Conservation (phyloP, 1,140 invertebrate genomes). For the Glomeris maerens region DNA sequence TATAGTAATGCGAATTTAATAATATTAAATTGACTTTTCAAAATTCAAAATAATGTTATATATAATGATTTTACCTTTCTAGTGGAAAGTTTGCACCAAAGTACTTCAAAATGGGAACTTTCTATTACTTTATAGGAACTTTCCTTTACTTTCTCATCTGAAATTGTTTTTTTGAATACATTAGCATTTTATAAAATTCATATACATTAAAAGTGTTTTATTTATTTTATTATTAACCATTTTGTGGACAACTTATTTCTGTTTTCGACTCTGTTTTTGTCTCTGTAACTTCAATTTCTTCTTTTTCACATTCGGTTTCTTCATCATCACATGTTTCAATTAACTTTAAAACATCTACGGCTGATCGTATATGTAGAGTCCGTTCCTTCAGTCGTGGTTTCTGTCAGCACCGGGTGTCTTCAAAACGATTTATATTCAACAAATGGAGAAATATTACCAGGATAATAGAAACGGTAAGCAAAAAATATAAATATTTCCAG, state of each 20-base stretch:
- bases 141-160: conserved; percentile 12
- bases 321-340: not conserved
- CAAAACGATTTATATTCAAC: too few relatives aligned
- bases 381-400: too few relatives aligned
- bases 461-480: too few relatives aligned
- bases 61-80: conserved; percentile 34
- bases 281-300: not conserved
- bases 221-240: too few relatives aligned
- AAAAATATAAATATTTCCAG: too few relatives aligned
- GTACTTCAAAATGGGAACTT: conserved; percentile 41
- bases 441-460: too few relatives aligned
- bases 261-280: not conserved
- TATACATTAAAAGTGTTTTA: not conserved
- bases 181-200: not conserved
- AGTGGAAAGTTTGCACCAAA: conserved; percentile 50
- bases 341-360: not conserved
- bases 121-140: too few relatives aligned
- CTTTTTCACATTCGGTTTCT: conserved; percentile 2
- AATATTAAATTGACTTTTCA: not conserved
- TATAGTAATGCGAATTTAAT: not conserved
- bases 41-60: not conserved
- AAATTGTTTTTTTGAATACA: too few relatives aligned
- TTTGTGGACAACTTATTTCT: too few relatives aligned
- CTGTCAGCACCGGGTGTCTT: too few relatives aligned
- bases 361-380: too few relatives aligned